These are phyloP conservation scores for Drosophila gunungcola DNA, from an alignment of 1,140 invertebrate species.

Conservation along the genomic window DNA sequence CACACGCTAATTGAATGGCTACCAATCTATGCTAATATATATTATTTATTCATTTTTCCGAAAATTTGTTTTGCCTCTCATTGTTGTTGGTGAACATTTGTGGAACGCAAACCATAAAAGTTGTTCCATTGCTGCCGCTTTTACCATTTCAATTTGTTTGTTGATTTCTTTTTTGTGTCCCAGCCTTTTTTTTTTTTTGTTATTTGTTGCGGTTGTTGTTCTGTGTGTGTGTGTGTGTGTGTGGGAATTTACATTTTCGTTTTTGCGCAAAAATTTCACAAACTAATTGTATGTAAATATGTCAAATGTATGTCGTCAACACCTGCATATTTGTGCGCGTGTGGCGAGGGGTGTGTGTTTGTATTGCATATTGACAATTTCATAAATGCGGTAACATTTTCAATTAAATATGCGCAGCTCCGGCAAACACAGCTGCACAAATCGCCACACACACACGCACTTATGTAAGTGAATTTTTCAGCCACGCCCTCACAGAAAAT, in stretches of 20 bases:
- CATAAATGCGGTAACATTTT: conserved; percentile 83
- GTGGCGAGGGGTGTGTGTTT: conserved; percentile 43
- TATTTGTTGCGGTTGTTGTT: conserved; percentile 28
- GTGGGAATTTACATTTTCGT: conserved; percentile 65
- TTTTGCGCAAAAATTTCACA: conserved; percentile 63
- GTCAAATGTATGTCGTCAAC: conserved; percentile 77
- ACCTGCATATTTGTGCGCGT: conserved; percentile 52
- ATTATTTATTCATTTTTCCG: conserved; percentile 69
- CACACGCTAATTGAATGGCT: conserved; percentile 71
- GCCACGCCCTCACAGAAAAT: conserved; percentile 21
- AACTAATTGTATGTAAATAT: conserved; percentile 83
- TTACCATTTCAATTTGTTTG: conserved; percentile 73
- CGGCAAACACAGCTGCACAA: conserved; percentile 73
- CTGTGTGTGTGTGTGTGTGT: conserved; percentile 11
- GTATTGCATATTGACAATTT: conserved; percentile 81
- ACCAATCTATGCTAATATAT: conserved; percentile 63
- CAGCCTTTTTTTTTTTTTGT: conserved; percentile 9
- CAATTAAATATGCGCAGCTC: conserved; percentile 80
- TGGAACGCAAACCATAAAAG: conserved; percentile 55
- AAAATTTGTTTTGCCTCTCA: conserved; percentile 36
- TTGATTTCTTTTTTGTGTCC: conserved; percentile 47
- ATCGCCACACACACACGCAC: conserved; percentile 34
- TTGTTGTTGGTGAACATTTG: conserved; percentile 41
- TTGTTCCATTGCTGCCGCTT: conserved; percentile 41
- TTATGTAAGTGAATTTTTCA: conserved; percentile 13